These are phyloP conservation scores for Sarcophaga caerulescens DNA, from an alignment of 2,888 invertebrate species.

Conservation along the genomic window DNA sequence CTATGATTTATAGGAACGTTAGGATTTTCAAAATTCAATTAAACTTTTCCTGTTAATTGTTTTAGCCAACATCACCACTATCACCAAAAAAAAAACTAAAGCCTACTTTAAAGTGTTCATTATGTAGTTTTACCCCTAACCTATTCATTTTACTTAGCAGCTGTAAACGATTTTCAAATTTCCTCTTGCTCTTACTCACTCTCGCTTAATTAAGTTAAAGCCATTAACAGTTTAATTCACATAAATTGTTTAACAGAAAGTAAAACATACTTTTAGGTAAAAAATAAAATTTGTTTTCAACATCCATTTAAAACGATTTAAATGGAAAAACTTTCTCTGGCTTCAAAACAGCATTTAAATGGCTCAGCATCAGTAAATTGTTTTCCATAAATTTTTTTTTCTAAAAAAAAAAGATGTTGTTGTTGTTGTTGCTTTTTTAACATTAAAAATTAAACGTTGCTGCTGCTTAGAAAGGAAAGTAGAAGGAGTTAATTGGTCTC, in stretches of 20 bases:
- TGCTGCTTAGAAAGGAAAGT: too few species aligned
- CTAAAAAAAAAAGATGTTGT: neutral
- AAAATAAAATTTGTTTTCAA: neutral
- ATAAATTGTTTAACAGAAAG: neutral
- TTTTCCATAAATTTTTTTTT: neutral
- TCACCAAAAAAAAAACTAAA: too few species aligned
- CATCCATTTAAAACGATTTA: neutral
- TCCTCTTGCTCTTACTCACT: too few species aligned
- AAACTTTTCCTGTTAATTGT: too few species aligned
- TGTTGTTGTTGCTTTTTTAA: conserved; percentile 33
- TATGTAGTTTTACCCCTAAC: too few species aligned
- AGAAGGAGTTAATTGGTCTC: conserved; percentile 56
- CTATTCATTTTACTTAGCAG: too few species aligned
- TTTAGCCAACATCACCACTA: too few species aligned
- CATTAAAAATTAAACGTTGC: neutral
- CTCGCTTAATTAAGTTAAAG: too few species aligned
- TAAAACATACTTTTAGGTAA: neutral
- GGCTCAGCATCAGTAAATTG: neutral
- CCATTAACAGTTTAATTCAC: neutral
- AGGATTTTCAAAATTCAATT: too few species aligned
- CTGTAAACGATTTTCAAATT: too few species aligned
- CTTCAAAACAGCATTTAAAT: neutral
- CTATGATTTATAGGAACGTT: too few species aligned
- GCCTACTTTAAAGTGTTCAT: too few species aligned
- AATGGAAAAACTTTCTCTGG: neutral